Percentiles rank a stretch among this genome's conserved stretches.
Evolutionary conservation across 2,797 vertebrate genomes (phyloP).

Genomic region (Lacerta viridis): DNA sequence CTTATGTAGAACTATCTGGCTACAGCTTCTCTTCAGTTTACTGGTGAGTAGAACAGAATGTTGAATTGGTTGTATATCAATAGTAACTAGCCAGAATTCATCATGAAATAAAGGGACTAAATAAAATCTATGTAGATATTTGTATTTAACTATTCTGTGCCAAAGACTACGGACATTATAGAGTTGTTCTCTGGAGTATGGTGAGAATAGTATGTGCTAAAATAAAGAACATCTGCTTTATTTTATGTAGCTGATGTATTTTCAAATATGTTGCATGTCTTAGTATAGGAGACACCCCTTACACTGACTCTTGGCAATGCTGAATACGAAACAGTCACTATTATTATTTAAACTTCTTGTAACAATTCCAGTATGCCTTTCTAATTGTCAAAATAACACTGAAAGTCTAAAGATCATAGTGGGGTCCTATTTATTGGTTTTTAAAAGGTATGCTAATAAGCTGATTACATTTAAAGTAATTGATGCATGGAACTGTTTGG

Average conservation of each 20-base stretch:
- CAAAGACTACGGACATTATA: not conserved
- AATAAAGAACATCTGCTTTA: not conserved
- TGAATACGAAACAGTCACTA: not conserved
- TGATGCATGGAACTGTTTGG: not conserved
- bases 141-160: not conserved
- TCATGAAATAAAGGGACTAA: not conserved
- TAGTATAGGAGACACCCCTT: not conserved
- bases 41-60: constrained; percentile 74
- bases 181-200: not conserved
- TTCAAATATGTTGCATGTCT: not conserved
- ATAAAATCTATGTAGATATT: not conserved
- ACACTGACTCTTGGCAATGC: not conserved
- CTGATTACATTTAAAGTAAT: not conserved
- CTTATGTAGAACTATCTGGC: constrained; percentile 60
- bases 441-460: not conserved
- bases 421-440: not conserved
- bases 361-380: not conserved
- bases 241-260: not conserved
- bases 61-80: not conserved
- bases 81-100: not conserved
- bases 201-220: not conserved
- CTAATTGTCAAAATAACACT: not conserved
- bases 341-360: not conserved
- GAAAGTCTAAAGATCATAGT: not conserved
- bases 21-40: constrained; percentile 71